phyloP scores from a whole-genome alignment of 2,888 invertebrate species.

The Folsomia candida region DNA sequence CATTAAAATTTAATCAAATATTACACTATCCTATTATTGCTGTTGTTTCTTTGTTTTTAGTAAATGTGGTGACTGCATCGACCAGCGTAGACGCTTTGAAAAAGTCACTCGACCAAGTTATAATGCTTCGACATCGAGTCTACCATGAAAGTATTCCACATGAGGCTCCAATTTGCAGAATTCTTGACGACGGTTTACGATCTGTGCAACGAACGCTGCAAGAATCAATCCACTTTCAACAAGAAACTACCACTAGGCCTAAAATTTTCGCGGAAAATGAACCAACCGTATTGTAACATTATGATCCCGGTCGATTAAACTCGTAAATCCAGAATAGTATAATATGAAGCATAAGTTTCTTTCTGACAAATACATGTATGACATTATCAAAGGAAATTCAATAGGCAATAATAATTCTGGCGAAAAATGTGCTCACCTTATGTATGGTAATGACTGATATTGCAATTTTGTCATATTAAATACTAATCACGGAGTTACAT shows the following conservation, averaged over 20 bases:
- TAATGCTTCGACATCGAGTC: constrained; percentile 40
- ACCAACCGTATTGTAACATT: constrained; percentile 45
- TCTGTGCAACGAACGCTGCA: constrained; percentile 44
- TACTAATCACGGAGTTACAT: too few relatives aligned
- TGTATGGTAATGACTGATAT: too few relatives aligned
- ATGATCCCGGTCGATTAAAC: not conserved
- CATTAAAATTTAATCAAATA: too few relatives aligned
- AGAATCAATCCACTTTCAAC: constrained; percentile 45
- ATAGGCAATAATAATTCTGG: too few relatives aligned
- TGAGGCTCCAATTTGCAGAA: constrained; percentile 46
- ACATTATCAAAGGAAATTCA: too few relatives aligned
- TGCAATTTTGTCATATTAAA: too few relatives aligned
- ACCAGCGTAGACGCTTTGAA: constrained; percentile 43
- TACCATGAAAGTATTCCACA: constrained; percentile 45
- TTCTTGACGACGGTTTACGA: constrained; percentile 48
- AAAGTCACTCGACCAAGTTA: constrained; percentile 49
- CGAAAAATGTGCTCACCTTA: too few relatives aligned
- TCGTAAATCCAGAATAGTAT: not conserved
- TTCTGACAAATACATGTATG: too few relatives aligned
- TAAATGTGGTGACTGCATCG: constrained; percentile 41
- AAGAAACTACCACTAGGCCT: constrained; percentile 45
- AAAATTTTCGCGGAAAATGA: constrained; percentile 49
- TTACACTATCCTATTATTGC: too few relatives aligned
- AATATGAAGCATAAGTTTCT: not conserved
- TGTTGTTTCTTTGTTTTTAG: constrained; percentile 27